Percentiles rank a stretch among this genome's conserved stretches.
Evolutionary conservation across 1,140 invertebrate species (phyloP).

Genomic region (Leptinotarsa undecemlineata): DNA sequence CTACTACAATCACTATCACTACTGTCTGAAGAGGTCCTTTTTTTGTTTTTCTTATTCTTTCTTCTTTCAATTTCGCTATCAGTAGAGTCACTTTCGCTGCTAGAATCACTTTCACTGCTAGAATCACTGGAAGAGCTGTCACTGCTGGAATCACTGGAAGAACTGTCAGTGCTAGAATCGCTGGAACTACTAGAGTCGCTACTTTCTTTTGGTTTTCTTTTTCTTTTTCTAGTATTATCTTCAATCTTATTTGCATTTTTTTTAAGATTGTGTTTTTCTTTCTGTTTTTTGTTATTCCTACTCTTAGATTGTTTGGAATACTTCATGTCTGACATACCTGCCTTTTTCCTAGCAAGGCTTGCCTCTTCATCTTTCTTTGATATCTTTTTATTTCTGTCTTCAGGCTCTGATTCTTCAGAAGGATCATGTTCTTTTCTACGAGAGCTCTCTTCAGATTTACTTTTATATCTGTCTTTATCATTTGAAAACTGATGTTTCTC

Average conservation of each 20-base stretch:
- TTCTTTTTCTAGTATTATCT: slow-evolving; percentile 7
- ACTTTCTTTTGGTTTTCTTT: not conserved
- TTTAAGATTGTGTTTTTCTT: not conserved
- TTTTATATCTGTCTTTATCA: slow-evolving; percentile 12
- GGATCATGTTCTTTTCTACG: not conserved
- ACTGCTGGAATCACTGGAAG: not conserved
- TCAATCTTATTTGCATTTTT: not conserved
- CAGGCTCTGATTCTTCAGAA: not conserved
- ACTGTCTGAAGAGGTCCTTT: slow-evolving; percentile 8
- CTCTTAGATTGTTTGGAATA: not conserved
- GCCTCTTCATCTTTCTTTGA: slow-evolving; percentile 14
- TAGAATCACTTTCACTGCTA: slow-evolving; percentile 7
- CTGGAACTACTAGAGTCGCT: not conserved
- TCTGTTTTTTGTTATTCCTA: slow-evolving; percentile 6
- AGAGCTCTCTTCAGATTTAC: slow-evolving; percentile 7
- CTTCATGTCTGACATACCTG: too few species aligned
- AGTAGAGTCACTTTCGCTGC: not conserved
- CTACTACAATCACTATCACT: slow-evolving; percentile 26
- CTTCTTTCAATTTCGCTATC: slow-evolving; percentile 4
- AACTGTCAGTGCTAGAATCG: not conserved
- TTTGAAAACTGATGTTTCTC: not conserved
- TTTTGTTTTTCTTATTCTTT: slow-evolving; percentile 17
- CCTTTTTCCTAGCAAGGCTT: not conserved
- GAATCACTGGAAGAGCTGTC: not conserved
- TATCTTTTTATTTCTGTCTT: slow-evolving; percentile 4